Base-by-base conservation (phyloP, 1,140 invertebrate species). In the Procambarus clarkii region DNA sequence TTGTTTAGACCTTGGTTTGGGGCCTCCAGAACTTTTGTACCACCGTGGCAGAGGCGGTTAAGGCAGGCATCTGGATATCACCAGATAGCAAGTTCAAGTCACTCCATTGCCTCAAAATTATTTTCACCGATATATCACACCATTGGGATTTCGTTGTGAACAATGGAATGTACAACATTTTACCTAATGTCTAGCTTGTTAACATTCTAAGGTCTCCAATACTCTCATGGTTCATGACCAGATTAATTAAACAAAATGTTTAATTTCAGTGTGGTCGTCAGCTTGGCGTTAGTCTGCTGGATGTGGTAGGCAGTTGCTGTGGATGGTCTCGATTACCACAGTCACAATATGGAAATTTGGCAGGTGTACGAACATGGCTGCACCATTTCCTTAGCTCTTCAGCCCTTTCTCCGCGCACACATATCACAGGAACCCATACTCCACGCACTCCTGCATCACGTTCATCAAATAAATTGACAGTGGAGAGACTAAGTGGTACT, bases 241-340 rank as follows among this genome's bases (percentile, higher is more conserved):
- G 13, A 13, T 54, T 54, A 54, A 54, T 54, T 9, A 54, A 54
- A 13, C 50, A 34, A 34, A 34, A 54, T 54, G 50, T 54, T 64
- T 21, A 34, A 3, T 86, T 91, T 50, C 92, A 92, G 92, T 92
- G 92, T 85, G 92, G 92, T 9, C 83, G 88, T 34, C 88, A 92
- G 34, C 85, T 92, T 5, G 92, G 88, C 13, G 92, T 92, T 46
- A 92, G 92, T 54, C 71, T 92, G 0, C 88, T 92, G 78, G 92
- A 92, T n/a, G 45, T 89, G 46, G 92, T 92, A 34, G 78, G 82
- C 45, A 50, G 60, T 86, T 95, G 95, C 83, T 98, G 98, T 95
- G 97, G 97, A 2, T 97, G 97, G 94, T 97, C 97, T 77, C 96
- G 97, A 77, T 94, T 98, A 80, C 96, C 96, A 54, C 96, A 96